A percentile compares a stretch with the other conserved stretches of the same genome.
These are phyloP conservation scores for Struthidea cinerea DNA, from an alignment of 2,113 vertebrate species.

Conservation along the genomic window DNA sequence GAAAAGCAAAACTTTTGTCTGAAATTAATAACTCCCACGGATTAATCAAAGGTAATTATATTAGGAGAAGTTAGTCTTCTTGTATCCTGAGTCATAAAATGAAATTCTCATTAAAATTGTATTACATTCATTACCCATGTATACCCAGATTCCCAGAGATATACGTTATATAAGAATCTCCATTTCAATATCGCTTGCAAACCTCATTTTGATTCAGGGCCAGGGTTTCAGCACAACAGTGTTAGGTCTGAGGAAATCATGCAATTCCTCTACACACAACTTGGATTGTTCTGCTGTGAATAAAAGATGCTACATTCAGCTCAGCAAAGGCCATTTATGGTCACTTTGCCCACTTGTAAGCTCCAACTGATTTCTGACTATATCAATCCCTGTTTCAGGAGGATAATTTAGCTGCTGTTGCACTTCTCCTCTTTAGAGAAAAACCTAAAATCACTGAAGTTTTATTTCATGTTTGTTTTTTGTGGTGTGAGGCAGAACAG, in stretches of 20 bases:
- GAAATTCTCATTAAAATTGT: constrained; percentile 69
- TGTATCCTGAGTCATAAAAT: constrained; percentile 64
- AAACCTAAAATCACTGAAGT: background rate
- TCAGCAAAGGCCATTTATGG: background rate
- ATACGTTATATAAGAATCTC: constrained; percentile 62
- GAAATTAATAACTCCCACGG: constrained; percentile 67
- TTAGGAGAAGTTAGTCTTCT: constrained; percentile 64
- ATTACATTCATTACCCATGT: constrained; percentile 62
- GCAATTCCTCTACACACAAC: background rate
- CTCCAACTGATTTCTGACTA: background rate
- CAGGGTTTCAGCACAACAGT: background rate
- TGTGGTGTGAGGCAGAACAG: background rate
- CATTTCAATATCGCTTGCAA: constrained; percentile 29
- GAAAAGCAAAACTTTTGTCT: constrained; percentile 60
- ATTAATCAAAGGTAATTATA: constrained; percentile 71
- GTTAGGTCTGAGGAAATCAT: background rate
- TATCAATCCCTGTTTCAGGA: background rate
- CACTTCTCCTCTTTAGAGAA: background rate
- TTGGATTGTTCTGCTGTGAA: background rate
- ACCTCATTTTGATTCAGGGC: constrained; percentile 46
- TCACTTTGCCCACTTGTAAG: background rate
- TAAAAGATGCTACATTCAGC: background rate
- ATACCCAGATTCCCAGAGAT: constrained; percentile 66
- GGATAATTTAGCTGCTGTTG: background rate
- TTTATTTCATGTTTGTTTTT: background rate